Conservation (phyloP, 2,797 vertebrate genomes). For the Channa striata region DNA sequence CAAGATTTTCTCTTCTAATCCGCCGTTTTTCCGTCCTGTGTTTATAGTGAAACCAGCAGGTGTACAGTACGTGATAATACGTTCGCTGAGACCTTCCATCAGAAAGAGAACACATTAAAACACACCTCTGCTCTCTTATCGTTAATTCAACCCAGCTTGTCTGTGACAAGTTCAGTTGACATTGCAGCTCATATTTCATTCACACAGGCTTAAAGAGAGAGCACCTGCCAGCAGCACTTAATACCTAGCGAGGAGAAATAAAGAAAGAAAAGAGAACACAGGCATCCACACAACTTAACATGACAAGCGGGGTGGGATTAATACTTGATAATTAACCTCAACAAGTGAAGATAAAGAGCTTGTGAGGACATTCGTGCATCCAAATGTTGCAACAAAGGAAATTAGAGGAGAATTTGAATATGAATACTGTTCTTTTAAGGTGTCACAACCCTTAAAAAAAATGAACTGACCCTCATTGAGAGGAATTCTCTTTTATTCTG, state of each 20-base stretch:
- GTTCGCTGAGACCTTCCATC: slow-evolving; percentile 68
- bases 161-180: slow-evolving; percentile 84
- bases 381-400: slow-evolving; percentile 61
- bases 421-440: slow-evolving; percentile 50
- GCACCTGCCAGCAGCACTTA: slow-evolving; percentile 78
- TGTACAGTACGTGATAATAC: slow-evolving; percentile 67
- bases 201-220: slow-evolving; percentile 64
- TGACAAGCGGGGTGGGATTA: slow-evolving; percentile 73
- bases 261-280: slow-evolving; percentile 57
- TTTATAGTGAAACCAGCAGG: slow-evolving; percentile 66
- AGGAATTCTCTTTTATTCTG: slow-evolving; percentile 25
- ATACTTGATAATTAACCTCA: slow-evolving; percentile 75
- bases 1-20: slow-evolving; percentile 36
- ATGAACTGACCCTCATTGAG: slow-evolving; percentile 57
- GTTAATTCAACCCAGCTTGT: slow-evolving; percentile 82
- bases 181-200: slow-evolving; percentile 82
- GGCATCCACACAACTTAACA: slow-evolving; percentile 64
- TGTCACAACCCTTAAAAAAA: slow-evolving; percentile 42
- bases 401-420: slow-evolving; percentile 65
- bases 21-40: slow-evolving; percentile 34
- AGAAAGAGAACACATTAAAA: slow-evolving; percentile 73
- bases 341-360: slow-evolving; percentile 62
- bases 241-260: slow-evolving; percentile 64
- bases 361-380: slow-evolving; percentile 43
- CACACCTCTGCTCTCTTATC: slow-evolving; percentile 77